These are phyloP conservation scores for Scyliorhinus canicula DNA, from an alignment of 2,797 vertebrate species.

Conservation along the genomic window DNA sequence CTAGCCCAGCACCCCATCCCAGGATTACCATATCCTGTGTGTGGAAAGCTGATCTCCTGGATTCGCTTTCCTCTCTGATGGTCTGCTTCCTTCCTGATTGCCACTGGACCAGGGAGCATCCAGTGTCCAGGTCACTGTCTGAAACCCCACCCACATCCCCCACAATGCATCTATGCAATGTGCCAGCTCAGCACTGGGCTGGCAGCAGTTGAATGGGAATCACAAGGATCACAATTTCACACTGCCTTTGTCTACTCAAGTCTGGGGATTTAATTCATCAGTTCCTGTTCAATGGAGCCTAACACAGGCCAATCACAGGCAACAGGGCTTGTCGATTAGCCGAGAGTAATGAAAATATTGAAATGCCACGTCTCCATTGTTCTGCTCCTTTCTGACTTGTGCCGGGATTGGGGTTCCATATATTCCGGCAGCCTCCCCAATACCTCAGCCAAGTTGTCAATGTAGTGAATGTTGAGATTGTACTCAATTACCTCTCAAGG, in stretches of 20 bases:
- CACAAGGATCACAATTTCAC: not conserved
- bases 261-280: not conserved
- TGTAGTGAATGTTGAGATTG: not conserved
- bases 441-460: not conserved
- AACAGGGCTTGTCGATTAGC: not conserved
- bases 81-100: not conserved
- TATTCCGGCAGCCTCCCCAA: not conserved
- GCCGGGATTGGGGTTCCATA: not conserved
- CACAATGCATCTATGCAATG: not conserved
- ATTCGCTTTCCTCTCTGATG: not conserved
- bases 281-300: not conserved
- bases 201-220: not conserved
- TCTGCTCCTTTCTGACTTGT: not conserved
- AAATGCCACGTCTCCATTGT: not conserved
- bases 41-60: not conserved
- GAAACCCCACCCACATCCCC: not conserved
- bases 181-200: slow-evolving; percentile 10
- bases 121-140: not conserved
- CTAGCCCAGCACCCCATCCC: no score
- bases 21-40: not conserved
- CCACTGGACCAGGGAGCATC: no score
- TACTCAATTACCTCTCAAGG: no score
- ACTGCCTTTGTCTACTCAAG: not conserved
- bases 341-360: not conserved
- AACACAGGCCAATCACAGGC: not conserved